Conservation (phyloP, 2,797 vertebrate genomes). For the Malacoctenus gilli region DNA sequence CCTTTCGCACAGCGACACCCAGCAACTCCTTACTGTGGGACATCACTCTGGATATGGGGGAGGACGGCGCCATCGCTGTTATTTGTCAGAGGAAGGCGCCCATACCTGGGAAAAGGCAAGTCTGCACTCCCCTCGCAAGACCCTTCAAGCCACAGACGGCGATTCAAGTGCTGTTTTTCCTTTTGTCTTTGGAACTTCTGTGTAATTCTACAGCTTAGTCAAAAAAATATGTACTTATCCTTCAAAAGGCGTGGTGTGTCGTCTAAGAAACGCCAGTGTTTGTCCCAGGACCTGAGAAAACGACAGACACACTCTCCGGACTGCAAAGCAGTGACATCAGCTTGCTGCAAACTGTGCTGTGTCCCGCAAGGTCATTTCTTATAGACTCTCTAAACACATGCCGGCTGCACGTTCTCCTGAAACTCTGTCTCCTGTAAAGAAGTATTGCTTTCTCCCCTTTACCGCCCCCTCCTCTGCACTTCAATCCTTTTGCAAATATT, state of each 20-base stretch:
- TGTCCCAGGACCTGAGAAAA: slow-evolving; percentile 21
- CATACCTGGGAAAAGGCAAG: slow-evolving; percentile 82
- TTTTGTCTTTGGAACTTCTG: too few species aligned
- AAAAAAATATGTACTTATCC: too few species aligned
- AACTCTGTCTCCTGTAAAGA: slow-evolving; percentile 35
- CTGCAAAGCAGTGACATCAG: slow-evolving; percentile 4
- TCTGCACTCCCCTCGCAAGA: slow-evolving; percentile 8
- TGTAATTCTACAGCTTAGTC: too few species aligned
- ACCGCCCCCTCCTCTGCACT: slow-evolving; percentile 5
- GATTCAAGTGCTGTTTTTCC: not conserved
- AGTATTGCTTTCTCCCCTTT: slow-evolving; percentile 2
- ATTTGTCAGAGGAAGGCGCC: slow-evolving; percentile 85
- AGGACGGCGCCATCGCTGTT: slow-evolving; percentile 81
- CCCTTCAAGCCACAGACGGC: not conserved
- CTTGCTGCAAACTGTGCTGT: slow-evolving; percentile 21
- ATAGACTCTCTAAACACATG: slow-evolving; percentile 32
- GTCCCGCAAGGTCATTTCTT: slow-evolving; percentile 25
- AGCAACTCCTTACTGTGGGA: slow-evolving; percentile 89
- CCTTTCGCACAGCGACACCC: slow-evolving; percentile 83
- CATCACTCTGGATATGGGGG: slow-evolving; percentile 81
- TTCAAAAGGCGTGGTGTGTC: too few species aligned
- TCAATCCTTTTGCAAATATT: slow-evolving; percentile 29
- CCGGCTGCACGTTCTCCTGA: slow-evolving; percentile 38
- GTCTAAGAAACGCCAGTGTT: slow-evolving; percentile 10
- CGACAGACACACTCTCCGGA: slow-evolving; percentile 25